Base-by-base conservation (phyloP, 2,888 invertebrate species). In the Isotomurus palustris region DNA sequence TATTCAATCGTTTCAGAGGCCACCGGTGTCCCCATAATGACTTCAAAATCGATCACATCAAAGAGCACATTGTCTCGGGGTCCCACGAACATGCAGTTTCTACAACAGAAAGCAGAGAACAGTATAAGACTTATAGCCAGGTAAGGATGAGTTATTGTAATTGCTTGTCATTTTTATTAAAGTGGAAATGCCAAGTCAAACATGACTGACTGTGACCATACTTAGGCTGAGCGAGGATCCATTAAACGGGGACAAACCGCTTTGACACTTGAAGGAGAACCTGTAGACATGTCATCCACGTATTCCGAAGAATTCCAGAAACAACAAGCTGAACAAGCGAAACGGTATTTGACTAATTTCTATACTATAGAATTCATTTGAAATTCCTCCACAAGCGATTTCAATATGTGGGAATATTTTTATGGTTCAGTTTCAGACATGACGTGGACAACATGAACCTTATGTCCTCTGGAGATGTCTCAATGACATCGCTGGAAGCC, bases 1-100 rank as follows among this genome's bases (percentile, higher is more conserved):
- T n/a, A n/a, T n/a, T n/a, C n/a, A n/a, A n/a, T n/a, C n/a, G 41
- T 81, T 80, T 1, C 76, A 91, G 91, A 75, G 87, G 87, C 70
- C 91, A 91, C 78, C 84, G 86, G 73, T 91, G 91, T 77, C 83
- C 87, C 69, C 89, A 88, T 77, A 83, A 66, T 51, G 60, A 66
- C 52, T 67, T 61, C 53, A 61, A 56, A 49, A 62, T 62, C 52
- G 69, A 67, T 58, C 67, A 69, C 52, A 52, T 69, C 35, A 35
- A 60, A 41, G 58, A 61, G 35, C 59, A 64, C 32, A 22, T 64
- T 2, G 60, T 61, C n/a, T 44, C 56, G 21, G 51, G 47, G n/a
- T 32, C 32, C 32, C 40, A 40, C 17, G 51, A 58, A 45, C 29
- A 35, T 25, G 60, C 47, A 2, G 60, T 62, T 14, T 58, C 66